Conservation (phyloP, 1,140 invertebrate genomes). For the Prorops nasuta region DNA sequence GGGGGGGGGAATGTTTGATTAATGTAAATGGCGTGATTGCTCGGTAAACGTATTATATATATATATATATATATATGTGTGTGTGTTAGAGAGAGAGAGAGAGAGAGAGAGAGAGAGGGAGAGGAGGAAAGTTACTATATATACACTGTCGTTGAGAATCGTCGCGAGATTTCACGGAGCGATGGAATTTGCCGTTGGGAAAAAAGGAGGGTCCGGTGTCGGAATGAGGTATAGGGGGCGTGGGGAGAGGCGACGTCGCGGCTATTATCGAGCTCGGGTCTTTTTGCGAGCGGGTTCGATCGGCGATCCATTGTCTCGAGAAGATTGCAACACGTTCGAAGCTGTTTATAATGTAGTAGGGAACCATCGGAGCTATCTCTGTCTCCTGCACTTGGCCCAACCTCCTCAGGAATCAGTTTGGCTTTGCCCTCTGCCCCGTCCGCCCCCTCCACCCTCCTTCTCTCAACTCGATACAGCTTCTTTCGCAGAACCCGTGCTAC, state of each 20-base stretch:
- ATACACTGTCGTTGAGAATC: too few relatives aligned
- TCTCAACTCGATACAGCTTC: constrained; percentile 10
- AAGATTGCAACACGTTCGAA: constrained; percentile 55
- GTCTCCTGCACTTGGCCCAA: constrained; percentile 16
- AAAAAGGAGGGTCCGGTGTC: too few relatives aligned
- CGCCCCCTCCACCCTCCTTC: neutral
- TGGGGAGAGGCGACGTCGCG: constrained; percentile 30
- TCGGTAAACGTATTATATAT: too few relatives aligned
- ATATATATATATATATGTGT: too few relatives aligned
- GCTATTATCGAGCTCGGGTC: constrained; percentile 50
- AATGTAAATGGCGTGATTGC: too few relatives aligned
- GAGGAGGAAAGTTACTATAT: constrained; percentile 16
- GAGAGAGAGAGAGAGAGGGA: neutral
- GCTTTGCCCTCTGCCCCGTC: constrained; percentile 6
- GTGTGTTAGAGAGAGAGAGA: neutral
- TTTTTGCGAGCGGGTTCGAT: constrained; percentile 45
- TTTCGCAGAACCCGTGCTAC: constrained; percentile 10
- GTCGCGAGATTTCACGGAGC: neutral
- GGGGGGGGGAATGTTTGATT: too few relatives aligned
- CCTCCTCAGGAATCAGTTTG: constrained; percentile 13
- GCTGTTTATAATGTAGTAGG: constrained; percentile 53
- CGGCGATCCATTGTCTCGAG: constrained; percentile 52
- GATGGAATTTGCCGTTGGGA: neutral
- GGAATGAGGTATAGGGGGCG: constrained; percentile 10
- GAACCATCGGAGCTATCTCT: constrained; percentile 27